Evolutionary conservation across 2,113 vertebrate species (phyloP).

Genomic region (Neolamprologus sp.): DNA sequence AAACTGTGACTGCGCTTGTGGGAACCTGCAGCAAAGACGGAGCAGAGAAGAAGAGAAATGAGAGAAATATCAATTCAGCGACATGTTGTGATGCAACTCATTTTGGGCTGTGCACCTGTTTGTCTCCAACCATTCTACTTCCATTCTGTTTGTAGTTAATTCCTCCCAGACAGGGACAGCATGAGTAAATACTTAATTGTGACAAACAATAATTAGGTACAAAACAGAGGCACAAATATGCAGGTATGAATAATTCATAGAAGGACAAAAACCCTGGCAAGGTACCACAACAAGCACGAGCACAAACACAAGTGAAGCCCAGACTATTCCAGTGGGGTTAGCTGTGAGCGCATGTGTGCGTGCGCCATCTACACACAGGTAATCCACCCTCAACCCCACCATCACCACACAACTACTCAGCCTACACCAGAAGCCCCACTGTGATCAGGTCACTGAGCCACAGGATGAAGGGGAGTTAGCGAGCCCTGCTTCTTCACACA

Average conservation of each 20-base stretch:
- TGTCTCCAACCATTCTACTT: conserved; percentile 12
- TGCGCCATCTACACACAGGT: not conserved
- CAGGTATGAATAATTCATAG: conserved; percentile 62
- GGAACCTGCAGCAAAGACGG: conserved; percentile 71
- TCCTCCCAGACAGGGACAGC: conserved; percentile 10
- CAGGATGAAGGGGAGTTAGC: not conserved
- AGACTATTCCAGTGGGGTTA: not conserved
- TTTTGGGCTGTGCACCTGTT: conserved; percentile 18
- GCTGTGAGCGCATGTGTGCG: not conserved
- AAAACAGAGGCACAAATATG: conserved; percentile 40
- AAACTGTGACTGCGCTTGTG: conserved; percentile 96
- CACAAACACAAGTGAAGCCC: conserved; percentile 5
- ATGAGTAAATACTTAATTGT: conserved; percentile 55
- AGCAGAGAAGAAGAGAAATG: not conserved
- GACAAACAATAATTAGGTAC: conserved; percentile 57
- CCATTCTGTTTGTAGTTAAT: conserved; percentile 16
- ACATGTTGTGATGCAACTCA: not conserved
- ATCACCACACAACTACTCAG: not conserved
- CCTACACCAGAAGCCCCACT: not conserved
- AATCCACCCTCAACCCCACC: conserved; percentile 1
- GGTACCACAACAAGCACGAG: not conserved
- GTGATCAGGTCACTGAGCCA: conserved; percentile 43
- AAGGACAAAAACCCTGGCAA: conserved; percentile 27
- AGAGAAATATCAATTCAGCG: not conserved
- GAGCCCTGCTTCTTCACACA: conserved; percentile 21